phyloP scores from a whole-genome alignment of 2,888 invertebrate genomes.

The Troides helena region DNA sequence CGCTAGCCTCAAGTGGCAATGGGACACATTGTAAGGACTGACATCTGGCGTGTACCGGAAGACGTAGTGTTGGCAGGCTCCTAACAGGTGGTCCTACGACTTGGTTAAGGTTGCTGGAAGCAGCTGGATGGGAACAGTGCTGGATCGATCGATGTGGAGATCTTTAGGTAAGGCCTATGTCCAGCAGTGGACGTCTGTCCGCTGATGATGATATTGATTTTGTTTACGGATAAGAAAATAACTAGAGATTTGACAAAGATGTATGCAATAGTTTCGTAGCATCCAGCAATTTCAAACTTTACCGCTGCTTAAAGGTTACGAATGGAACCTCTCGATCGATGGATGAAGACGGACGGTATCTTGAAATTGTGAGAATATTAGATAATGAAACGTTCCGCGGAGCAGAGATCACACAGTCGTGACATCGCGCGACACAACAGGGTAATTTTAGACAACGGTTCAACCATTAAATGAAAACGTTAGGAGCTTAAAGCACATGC shows the following conservation, averaged over 20 bases:
- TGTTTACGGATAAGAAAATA: too few relatives aligned
- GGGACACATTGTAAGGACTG: too few relatives aligned
- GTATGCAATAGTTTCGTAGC: not conserved
- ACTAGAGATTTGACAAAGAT: not conserved
- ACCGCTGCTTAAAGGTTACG: constrained; percentile 2
- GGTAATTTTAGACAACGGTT: constrained; percentile 31
- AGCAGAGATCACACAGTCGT: constrained; percentile 23
- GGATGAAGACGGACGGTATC: not conserved
- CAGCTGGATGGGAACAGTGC: too few relatives aligned
- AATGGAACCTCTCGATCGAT: not conserved
- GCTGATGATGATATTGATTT: too few relatives aligned
- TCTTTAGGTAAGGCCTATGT: too few relatives aligned
- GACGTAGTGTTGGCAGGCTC: too few relatives aligned
- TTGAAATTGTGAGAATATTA: constrained; percentile 19
- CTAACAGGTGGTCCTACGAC: too few relatives aligned
- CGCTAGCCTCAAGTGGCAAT: too few relatives aligned
- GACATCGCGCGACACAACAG: constrained; percentile 25
- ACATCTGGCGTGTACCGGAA: too few relatives aligned
- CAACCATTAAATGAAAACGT: constrained; percentile 30
- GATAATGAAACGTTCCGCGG: constrained; percentile 23
- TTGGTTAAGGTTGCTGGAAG: too few relatives aligned
- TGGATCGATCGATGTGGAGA: too few relatives aligned
- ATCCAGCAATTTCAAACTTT: not conserved
- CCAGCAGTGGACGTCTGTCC: too few relatives aligned
- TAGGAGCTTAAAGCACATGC: constrained; percentile 28